Base-by-base conservation (phyloP, 2,113 vertebrate genomes). In the Brachypodius melanocephalos region DNA sequence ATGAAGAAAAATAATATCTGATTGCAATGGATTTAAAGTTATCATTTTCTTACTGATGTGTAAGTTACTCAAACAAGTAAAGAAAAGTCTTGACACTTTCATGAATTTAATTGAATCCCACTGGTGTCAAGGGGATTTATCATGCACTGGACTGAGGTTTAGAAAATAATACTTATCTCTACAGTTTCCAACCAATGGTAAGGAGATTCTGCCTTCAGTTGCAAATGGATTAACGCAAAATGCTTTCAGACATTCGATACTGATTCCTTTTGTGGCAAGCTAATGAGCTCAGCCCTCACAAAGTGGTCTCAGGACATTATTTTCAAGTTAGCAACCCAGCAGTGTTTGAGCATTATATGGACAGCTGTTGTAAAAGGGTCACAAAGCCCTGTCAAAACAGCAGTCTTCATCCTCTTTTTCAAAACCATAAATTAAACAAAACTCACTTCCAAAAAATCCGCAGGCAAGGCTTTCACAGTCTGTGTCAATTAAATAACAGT, bases 261-360 rank as follows among this genome's bases (percentile, higher is more conserved):
- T 88, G 49, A 84, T 68, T 92, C 45, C 32, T 94, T 92, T 91
- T 93, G 81, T 73, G 74, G 45, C 26, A 89, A 78, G 32, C 36
- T 95, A 95, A 93, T 87, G 48, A 92, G 77, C 77, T 93, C 91
- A 89, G 58, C 18, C 65, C 52, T 79, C 80, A 69, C 46, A 82
- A 76, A 90, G 55, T 69, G 68, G 40, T 93, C 74, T 93, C 73
- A 72, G 46, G 52, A 71, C 73, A 73, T 68, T 74, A 80, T 78
- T 88, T 91, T 76, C 73, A 40, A 74, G 76, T 90, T 51, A 76
- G 69, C 38, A 75, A 81, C 49, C 55, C 71, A 74, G 28, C 9
- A 0, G 58, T 90, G 43, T 61, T 52, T 82, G 69, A 66, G 52
- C 29, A 62, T 85, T 88, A 58, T 79, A 63, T 17, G 34, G 51